phyloP scores from a whole-genome alignment of 2,113 vertebrate genomes.

The Zingel zingel region DNA sequence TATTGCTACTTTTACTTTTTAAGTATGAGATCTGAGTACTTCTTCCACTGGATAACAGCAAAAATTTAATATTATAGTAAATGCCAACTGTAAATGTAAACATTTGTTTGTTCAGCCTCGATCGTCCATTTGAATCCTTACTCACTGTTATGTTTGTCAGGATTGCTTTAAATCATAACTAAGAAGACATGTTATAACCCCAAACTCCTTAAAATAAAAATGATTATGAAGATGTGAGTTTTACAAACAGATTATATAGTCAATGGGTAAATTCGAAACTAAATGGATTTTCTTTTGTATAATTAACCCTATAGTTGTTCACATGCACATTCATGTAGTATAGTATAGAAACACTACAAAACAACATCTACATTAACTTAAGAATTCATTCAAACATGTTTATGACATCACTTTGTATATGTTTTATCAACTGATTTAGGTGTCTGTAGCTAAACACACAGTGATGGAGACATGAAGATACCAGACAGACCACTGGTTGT shows the following conservation, averaged over 20 bases:
- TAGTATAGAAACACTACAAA: not conserved
- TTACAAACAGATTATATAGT: not conserved
- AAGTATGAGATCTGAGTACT: not conserved
- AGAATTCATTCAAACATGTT: not conserved
- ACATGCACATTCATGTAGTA: not conserved
- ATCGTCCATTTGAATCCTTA: not conserved
- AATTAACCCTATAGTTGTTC: not conserved
- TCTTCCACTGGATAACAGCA: not conserved
- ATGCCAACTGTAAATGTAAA: not conserved
- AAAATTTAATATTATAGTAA: not conserved
- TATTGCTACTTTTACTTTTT: not conserved
- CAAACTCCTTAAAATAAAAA: not conserved
- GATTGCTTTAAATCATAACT: not conserved
- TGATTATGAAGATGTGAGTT: not conserved
- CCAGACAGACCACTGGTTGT: not conserved
- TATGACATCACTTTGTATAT: not conserved
- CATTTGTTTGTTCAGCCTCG: not conserved
- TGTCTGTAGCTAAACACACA: not conserved
- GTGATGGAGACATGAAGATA: not conserved
- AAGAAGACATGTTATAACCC: not conserved
- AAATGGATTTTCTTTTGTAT: not conserved
- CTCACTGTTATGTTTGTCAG: not conserved
- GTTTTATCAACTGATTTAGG: conserved; percentile 3
- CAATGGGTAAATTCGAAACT: not conserved
- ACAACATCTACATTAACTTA: not conserved